These are phyloP conservation scores for Eremobia ochroleuca DNA, from an alignment of 2,888 invertebrate species.

Conservation along the genomic window DNA sequence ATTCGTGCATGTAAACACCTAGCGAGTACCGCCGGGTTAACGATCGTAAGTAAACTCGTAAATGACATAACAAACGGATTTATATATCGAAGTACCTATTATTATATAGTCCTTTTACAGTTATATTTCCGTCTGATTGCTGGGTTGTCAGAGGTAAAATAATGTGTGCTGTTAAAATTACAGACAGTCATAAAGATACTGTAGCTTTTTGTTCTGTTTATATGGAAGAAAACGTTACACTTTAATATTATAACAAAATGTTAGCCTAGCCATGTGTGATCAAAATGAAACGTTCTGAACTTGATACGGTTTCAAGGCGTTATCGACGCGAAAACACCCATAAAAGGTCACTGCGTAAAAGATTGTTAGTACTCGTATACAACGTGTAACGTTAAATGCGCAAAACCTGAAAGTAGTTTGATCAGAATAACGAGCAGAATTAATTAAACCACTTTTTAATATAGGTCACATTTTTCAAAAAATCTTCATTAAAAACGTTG, in stretches of 20 bases:
- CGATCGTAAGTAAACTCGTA: not conserved
- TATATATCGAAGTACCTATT: not conserved
- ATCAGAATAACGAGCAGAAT: too few relatives aligned
- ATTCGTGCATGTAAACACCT: too few relatives aligned
- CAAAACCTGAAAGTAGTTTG: too few relatives aligned
- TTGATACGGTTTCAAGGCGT: conserved; percentile 45
- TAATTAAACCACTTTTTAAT: too few relatives aligned
- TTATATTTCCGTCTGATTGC: not conserved
- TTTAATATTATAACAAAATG: not conserved
- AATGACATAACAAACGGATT: not conserved
- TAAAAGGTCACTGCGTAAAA: conserved; percentile 43
- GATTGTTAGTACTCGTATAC: conserved; percentile 30
- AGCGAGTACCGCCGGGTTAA: too few relatives aligned
- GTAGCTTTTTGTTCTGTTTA: too few relatives aligned
- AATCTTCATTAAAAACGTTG: too few relatives aligned
- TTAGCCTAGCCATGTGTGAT: not conserved
- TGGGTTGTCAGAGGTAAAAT: too few relatives aligned
- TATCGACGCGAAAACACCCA: conserved; percentile 47
- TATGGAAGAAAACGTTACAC: not conserved
- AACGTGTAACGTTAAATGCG: too few relatives aligned
- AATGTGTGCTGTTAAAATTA: not conserved
- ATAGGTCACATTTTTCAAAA: too few relatives aligned
- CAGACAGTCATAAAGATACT: too few relatives aligned
- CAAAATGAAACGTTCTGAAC: conserved; percentile 38
- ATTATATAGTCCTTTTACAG: not conserved